These are phyloP conservation scores for Prinia subflava DNA, from an alignment of 2,113 vertebrate genomes.

Conservation along the genomic window DNA sequence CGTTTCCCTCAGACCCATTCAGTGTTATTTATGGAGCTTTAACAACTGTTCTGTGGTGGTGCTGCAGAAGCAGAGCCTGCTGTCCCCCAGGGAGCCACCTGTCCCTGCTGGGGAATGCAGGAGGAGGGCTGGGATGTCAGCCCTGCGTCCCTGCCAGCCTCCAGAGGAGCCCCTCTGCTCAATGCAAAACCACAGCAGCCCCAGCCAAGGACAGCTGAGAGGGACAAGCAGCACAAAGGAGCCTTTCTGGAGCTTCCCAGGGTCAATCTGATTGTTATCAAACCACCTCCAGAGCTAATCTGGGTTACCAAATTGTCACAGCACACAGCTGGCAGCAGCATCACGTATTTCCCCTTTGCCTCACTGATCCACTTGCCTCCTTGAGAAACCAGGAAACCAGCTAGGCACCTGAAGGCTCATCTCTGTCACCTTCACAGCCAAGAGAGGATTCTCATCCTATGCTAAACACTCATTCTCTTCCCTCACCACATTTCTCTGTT, in stretches of 20 bases:
- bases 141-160: background rate
- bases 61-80: background rate
- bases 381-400: background rate
- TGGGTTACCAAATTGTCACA: background rate
- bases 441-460: background rate
- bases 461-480: background rate
- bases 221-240: background rate
- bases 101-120: background rate
- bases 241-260: background rate
- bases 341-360: background rate
- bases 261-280: background rate
- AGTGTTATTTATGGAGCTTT: constrained; percentile 11
- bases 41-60: background rate
- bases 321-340: background rate
- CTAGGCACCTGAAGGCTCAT: background rate
- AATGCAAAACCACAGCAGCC: background rate
- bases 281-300: background rate
- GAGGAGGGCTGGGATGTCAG: background rate
- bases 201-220: background rate
- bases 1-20: background rate
- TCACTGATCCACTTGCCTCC: background rate
- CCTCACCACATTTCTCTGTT: background rate
- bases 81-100: background rate
- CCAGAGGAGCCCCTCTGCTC: background rate
- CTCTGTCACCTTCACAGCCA: background rate